These are phyloP conservation scores for Pardalotus punctatus DNA, from an alignment of 2,113 vertebrate species.

Conservation along the genomic window DNA sequence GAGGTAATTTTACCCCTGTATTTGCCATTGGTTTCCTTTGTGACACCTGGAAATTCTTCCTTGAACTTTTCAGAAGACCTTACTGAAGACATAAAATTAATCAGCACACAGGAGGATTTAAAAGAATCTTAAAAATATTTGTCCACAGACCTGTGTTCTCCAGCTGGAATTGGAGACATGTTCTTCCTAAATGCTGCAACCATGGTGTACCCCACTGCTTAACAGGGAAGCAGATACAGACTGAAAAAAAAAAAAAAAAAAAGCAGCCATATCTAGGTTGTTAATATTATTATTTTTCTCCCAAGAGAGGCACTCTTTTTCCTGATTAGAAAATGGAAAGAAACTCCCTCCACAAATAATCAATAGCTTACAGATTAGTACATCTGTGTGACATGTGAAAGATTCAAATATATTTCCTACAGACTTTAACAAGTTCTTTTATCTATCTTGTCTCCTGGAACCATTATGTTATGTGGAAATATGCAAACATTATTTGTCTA, in stretches of 20 bases:
- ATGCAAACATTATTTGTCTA: neutral
- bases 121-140: neutral
- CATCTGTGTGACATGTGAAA: fast-evolving
- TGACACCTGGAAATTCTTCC: neutral
- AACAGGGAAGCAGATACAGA: neutral
- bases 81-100: neutral
- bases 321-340: neutral
- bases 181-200: neutral
- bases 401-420: neutral
- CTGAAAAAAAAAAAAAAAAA: fast-evolving
- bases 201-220: neutral
- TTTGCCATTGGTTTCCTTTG: neutral
- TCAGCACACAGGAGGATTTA: neutral
- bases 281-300: neutral
- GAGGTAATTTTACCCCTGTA: neutral
- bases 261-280: fast-evolving
- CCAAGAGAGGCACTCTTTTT: fast-evolving
- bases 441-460: neutral
- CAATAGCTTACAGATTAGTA: neutral
- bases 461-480: neutral
- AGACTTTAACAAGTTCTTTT: neutral
- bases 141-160: neutral
- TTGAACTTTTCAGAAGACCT: neutral
- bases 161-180: neutral
- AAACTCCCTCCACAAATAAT: neutral